A percentile compares a stretch with the other conserved stretches of the same genome.
Conservation (phyloP, 2,888 invertebrate genomes). For the Drosophila conformis region DNA sequence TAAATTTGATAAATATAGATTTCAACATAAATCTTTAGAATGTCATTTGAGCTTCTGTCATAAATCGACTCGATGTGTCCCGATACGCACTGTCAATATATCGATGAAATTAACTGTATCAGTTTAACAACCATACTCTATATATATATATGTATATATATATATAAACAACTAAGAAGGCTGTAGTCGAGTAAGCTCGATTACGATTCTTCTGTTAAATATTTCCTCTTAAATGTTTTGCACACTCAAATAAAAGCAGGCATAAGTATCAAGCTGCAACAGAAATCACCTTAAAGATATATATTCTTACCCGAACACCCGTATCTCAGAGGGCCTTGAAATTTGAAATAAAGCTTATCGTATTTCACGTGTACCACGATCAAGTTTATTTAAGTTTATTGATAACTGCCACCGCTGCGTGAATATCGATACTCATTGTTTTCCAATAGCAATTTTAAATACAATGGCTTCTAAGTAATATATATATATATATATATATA, state of each 20-base stretch:
- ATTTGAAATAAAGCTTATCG: not conserved
- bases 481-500: not conserved
- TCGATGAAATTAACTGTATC: not conserved
- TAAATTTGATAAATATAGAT: not conserved
- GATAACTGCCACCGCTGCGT: not conserved
- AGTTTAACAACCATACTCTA: not conserved
- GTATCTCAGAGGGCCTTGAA: not conserved
- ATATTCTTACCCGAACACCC: not conserved
- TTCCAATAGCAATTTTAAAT: not conserved
- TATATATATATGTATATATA: not conserved
- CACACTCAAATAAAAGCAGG: not conserved
- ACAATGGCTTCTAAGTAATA: not conserved
- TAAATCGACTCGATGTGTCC: slow-evolving; percentile 5
- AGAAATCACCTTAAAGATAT: not conserved
- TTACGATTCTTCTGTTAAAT: not conserved
- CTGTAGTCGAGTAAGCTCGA: not conserved
- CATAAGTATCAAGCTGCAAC: not conserved
- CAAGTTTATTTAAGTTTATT: too few species aligned
- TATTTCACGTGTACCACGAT: too few species aligned
- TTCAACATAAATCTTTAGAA: slow-evolving; percentile 21
- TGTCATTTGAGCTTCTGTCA: not conserved
- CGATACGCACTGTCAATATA: slow-evolving; percentile 15
- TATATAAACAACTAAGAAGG: not conserved
- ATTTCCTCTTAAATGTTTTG: not conserved
- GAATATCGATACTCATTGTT: not conserved